A percentile compares a stretch with the other conserved stretches of the same genome.
These are phyloP conservation scores for Penelope pileata DNA, from an alignment of 2,113 vertebrate genomes.

Conservation along the genomic window DNA sequence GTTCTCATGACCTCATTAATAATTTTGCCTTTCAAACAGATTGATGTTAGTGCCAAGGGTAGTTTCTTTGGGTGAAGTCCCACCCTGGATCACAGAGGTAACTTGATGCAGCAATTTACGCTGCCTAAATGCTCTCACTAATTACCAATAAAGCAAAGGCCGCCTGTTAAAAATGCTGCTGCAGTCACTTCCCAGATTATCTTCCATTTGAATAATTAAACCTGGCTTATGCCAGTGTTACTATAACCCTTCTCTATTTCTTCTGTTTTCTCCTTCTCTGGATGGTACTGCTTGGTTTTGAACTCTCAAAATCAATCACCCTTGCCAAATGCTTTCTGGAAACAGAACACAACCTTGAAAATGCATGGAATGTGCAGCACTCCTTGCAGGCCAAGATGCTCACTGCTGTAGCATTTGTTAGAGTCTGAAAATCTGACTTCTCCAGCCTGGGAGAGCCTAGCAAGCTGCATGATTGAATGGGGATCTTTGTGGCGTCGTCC, in stretches of 20 bases:
- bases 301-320: not conserved
- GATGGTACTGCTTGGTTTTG: not conserved
- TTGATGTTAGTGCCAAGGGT: not conserved
- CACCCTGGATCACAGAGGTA: not conserved
- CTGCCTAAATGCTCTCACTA: not conserved
- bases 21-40: not conserved
- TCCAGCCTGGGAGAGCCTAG: not conserved
- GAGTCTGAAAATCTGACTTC: not conserved
- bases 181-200: not conserved
- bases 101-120: not conserved
- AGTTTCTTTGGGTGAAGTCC: not conserved
- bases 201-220: not conserved
- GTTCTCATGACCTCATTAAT: not conserved
- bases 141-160: not conserved
- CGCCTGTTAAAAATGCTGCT: not conserved
- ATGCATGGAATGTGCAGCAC: not conserved
- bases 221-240: not conserved
- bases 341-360: not conserved
- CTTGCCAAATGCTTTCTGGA: constrained; percentile 1
- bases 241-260: not conserved
- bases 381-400: not conserved
- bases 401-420: not conserved
- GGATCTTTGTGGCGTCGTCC: constrained; percentile 38
- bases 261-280: not conserved
- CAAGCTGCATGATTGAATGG: constrained; percentile 45